Evolutionary conservation across 1,140 invertebrate species (phyloP), one percentile per base, ranked within the genome.

Genomic region (Drosophila varians): DNA sequence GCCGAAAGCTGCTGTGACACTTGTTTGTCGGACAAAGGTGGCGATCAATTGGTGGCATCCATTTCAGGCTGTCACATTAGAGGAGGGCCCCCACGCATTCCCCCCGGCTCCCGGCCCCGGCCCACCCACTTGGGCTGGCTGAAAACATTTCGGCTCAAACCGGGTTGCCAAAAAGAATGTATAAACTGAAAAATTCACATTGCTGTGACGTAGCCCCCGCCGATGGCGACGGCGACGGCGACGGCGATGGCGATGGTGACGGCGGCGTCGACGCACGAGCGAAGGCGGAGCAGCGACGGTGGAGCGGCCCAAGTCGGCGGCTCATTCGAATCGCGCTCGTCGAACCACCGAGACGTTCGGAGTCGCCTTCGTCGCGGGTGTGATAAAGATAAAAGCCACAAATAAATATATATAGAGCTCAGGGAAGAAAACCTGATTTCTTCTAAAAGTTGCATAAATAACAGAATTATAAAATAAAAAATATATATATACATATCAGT

Each of bases 251-350:
- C 52, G 47, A 40, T 68, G 55, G 6, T 11, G 28, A 36, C 48
- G 46, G 21, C 12, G 40, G 66, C 68, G 16, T n/a, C 54, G 42
- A 47, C 43, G 46, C 26, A 31, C 42, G 28, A 48, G 70, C 57
- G 70, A 42, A 46, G 58, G 62, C 45, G 60, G 28, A 69, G 25
- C 58, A 57, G 40, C 36, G 12, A 21, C 57, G 73, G 71, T 79
- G 66, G 74, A 77, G 75, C 70, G 16, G 7, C 4, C 42, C 55
- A 34, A 47, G 42, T 57, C 61, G 28, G 48, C 23, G 62, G 64
- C 49, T 74, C 79, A 86, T 87, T 86, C 80, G 80, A 46, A 62
- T 61, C 77, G 80, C 73, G 80, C 78, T 84, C 77, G 82, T 69
- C 66, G 80, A 74, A 87, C 68, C 77, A 68, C 60, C 82, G 69